phyloP scores from a whole-genome alignment of 2,888 invertebrate genomes.

The Diadegma fenestrale region DNA sequence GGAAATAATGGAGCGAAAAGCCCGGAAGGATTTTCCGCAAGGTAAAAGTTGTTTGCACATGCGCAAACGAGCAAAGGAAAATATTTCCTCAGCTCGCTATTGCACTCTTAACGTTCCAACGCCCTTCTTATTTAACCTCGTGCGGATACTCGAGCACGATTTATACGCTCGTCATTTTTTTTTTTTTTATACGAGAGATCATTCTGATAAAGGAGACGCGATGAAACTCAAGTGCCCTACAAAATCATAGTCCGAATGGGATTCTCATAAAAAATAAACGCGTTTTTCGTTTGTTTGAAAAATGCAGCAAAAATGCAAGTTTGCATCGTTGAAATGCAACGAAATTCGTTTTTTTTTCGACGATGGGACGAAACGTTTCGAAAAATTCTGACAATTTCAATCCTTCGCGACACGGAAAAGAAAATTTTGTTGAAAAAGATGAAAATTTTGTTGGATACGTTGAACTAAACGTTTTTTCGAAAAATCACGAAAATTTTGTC shows the following conservation, averaged over 20 bases:
- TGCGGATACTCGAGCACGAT: background rate
- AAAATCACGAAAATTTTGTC: too few species aligned
- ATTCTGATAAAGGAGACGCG: conserved; percentile 33
- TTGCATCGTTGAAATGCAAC: too few species aligned
- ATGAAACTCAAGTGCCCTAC: conserved; percentile 16
- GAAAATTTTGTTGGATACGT: too few species aligned
- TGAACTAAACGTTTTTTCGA: too few species aligned
- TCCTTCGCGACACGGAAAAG: too few species aligned
- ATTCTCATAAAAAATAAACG: background rate
- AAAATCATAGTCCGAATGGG: conserved; percentile 18
- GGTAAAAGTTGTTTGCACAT: conserved; percentile 44
- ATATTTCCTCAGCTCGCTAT: conserved; percentile 32
- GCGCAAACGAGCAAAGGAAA: conserved; percentile 29
- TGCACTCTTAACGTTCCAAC: conserved; percentile 30
- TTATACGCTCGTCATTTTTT: background rate
- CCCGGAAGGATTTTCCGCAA: conserved; percentile 51
- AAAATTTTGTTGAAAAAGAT: too few species aligned
- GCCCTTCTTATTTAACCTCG: conserved; percentile 31
- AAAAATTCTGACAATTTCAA: too few species aligned
- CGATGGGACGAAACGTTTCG: too few species aligned
- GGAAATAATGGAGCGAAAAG: conserved; percentile 52
- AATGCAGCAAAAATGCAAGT: too few species aligned
- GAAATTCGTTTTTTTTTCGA: too few species aligned
- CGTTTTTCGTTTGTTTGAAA: background rate
- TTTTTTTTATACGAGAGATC: conserved; percentile 22